Conservation (phyloP, 2,797 vertebrate genomes). For the Spinibarbus caldwelli region DNA sequence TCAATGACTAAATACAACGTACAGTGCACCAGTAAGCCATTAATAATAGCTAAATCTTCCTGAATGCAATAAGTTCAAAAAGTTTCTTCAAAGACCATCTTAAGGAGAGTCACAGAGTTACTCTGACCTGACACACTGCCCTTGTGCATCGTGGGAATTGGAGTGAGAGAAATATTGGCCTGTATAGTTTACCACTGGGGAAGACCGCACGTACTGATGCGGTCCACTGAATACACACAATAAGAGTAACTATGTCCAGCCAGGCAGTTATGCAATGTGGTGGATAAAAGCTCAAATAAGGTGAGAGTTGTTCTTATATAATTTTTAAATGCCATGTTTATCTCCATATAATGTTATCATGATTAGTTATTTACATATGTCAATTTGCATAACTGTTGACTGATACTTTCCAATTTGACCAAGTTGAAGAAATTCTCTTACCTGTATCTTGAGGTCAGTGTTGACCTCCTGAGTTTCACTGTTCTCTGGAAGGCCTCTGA, state of each 20-base stretch:
- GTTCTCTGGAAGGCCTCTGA: slow-evolving; percentile 65
- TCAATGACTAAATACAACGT: neutral
- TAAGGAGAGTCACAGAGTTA: slow-evolving; percentile 6
- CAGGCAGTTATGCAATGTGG: slow-evolving; percentile 47
- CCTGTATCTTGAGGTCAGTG: slow-evolving; percentile 71
- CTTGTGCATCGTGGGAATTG: slow-evolving; percentile 44
- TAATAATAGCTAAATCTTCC: neutral
- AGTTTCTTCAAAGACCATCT: neutral
- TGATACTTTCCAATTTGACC: neutral
- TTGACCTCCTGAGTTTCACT: slow-evolving; percentile 54
- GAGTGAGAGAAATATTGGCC: slow-evolving; percentile 52
- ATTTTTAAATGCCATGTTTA: slow-evolving; percentile 24
- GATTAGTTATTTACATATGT: neutral
- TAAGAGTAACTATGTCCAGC: slow-evolving; percentile 44
- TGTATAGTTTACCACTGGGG: slow-evolving; percentile 20
- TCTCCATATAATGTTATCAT: neutral
- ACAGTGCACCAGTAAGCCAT: neutral
- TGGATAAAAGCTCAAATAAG: slow-evolving; percentile 52
- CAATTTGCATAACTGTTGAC: neutral
- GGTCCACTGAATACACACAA: slow-evolving; percentile 36
- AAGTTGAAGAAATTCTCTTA: slow-evolving; percentile 62
- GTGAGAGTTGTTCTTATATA: slow-evolving; percentile 47
- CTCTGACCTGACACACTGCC: slow-evolving; percentile 3
- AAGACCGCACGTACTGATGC: slow-evolving; percentile 25
- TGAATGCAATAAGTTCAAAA: neutral